A percentile compares a stretch with the other conserved stretches of the same genome.
These are phyloP conservation scores for Psittacula cyanocephala DNA, from an alignment of 2,113 vertebrate species.

Conservation along the genomic window DNA sequence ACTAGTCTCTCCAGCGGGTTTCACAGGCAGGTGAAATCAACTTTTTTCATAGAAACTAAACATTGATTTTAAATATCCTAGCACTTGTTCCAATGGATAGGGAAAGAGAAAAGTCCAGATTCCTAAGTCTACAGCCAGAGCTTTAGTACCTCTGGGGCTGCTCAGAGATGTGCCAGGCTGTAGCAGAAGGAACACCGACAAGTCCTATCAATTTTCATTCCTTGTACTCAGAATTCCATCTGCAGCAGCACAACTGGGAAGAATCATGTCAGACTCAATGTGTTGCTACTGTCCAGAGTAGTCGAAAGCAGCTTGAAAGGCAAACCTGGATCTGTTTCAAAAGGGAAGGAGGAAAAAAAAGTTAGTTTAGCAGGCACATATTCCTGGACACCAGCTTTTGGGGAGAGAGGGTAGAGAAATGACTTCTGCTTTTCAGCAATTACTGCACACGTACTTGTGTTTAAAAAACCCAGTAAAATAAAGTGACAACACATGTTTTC, in stretches of 20 bases:
- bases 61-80: neutral
- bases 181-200: neutral
- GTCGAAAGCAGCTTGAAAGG: neutral
- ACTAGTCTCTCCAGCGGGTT: neutral
- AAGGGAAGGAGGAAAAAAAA: neutral
- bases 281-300: neutral
- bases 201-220: neutral
- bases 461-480: neutral
- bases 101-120: neutral
- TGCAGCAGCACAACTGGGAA: neutral
- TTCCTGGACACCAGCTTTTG: neutral
- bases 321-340: conserved; percentile 16
- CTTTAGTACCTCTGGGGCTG: neutral
- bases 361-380: neutral
- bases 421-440: neutral
- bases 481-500: neutral
- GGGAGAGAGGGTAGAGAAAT: neutral
- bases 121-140: neutral
- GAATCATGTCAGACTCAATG: neutral
- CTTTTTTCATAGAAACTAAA: neutral
- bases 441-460: neutral
- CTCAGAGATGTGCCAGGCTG: neutral
- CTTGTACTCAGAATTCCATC: neutral
- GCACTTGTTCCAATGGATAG: neutral
- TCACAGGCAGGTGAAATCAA: neutral